Base-by-base conservation (phyloP, 2,797 vertebrate species). In the Sylvia borin region DNA sequence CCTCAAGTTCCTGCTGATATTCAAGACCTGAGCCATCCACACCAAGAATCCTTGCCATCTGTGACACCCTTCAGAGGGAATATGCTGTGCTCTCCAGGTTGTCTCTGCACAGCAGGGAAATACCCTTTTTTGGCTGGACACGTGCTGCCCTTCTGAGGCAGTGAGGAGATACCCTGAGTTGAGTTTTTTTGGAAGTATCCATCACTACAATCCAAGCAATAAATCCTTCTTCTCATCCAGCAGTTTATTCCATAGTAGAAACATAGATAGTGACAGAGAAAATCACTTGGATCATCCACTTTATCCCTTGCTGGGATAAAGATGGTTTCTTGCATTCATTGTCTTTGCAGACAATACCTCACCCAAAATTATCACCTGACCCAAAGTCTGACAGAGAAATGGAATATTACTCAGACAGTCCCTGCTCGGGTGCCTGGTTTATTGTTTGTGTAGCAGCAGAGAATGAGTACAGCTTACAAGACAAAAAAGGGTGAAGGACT, bases 301-400 rank as follows among this genome's bases (percentile, higher is more conserved):
- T 93, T 73, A 85, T 92, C 68, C 75, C 71, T 76, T 78, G 45
- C 78, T 88, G 57, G 66, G 54, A 88, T 75, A 91, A 90, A 58
- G 73, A 82, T 45, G 76, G 82, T 68, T 88, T 83, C 64, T 79
- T 92, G 92, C 68, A 65, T 94, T 94, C 54, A 34, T 92, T 89
- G 84, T 80, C 76, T 96, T 72, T 95, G 88, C 67, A 92, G 86
- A 90, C 25, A 18, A 77, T 84, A 84, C 47, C 36, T 95, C 76
- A 91, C 26, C 72, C 70, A 43, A 83, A 95, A 91, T 95, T 74
- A 82, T 87, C 90, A 91, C 80, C 80, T 91, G 93, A 90, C 74
- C 83, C 79, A 2, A 67, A 73, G 71, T 32, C 80, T 93, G 83
- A 31, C 67, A 93, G 83, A 60, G 71, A 91, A 95, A 85, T 71